Base-by-base conservation (phyloP, 2,888 invertebrate genomes). In the Acanthopleura granulata region DNA sequence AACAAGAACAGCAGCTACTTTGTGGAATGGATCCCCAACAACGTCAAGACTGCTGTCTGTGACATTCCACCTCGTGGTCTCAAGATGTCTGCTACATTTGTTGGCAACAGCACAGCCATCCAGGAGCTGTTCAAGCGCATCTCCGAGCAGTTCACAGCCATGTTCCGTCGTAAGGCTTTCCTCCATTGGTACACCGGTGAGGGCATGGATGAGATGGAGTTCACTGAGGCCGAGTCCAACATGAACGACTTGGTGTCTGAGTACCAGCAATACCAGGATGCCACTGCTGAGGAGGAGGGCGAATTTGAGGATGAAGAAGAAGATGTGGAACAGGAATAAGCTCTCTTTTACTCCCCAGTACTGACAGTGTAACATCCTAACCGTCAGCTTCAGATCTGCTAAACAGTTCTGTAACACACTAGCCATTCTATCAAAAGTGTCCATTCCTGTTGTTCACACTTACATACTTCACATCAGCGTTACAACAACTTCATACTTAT, bases 61-160 rank as follows among this genome's bases (percentile, higher is more conserved):
- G 57, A 57, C 57, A 57, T 57, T 57, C 57, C 57, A 57, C 57
- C 57, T 12, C 57, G 57, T 22, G 57, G 57, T 57, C 57, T 57
- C 57, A 57, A 57, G 57, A 57, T 57, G 57, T 57, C 57, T 22
- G 57, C 57, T 29, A 69, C 69, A 18, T 69, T 69, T 30, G 12
- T 69, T 6, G 69, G 69, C 15, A 69, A 69, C 27, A 69, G 69
- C 69, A 69, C 69, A 16, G 69, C 69, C 69, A 69, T 69, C 30
- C 69, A 69, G 27, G 69, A 57, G 57, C 22, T 57, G 57, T 57
- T 57, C 57, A 57, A 57, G 22, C 57, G 57, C 12, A 57, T 57
- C 57, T 57, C 57, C 12, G 57, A 57, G 57, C 57, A 57, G 57
- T 57, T 57, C 57, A 57, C 57, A 6, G 57, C 57, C 57, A 57